Conservation (phyloP, 1,140 invertebrate genomes). For the Drosophila watanabei region DNA sequence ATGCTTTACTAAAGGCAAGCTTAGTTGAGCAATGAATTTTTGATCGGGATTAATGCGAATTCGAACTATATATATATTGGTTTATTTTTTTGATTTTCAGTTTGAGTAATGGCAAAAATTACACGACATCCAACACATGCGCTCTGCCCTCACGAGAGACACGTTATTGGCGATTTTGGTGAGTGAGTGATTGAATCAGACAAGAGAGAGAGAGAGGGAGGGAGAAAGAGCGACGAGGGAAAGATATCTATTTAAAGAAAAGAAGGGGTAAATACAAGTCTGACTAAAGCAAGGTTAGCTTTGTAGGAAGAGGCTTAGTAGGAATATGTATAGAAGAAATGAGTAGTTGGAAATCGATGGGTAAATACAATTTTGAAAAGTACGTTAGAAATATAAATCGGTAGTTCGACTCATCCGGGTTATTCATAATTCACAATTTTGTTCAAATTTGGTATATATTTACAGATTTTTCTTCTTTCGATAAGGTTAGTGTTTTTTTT, state of each 20-base stretch:
- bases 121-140: slow-evolving; percentile 86
- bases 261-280: slow-evolving; percentile 44
- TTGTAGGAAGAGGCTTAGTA: slow-evolving; percentile 35
- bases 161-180: slow-evolving; percentile 76
- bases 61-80: slow-evolving; percentile 48
- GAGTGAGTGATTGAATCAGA: slow-evolving; percentile 62
- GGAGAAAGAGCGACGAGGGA: slow-evolving; percentile 24
- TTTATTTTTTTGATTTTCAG: slow-evolving; percentile 52
- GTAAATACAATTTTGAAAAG: slow-evolving; percentile 77
- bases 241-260: slow-evolving; percentile 16
- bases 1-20: slow-evolving; percentile 58
- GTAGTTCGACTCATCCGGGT: slow-evolving; percentile 55
- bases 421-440: slow-evolving; percentile 77
- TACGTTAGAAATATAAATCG: slow-evolving; percentile 56
- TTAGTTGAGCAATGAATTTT: slow-evolving; percentile 52
- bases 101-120: slow-evolving; percentile 79
- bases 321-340: slow-evolving; percentile 29
- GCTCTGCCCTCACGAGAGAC: slow-evolving; percentile 85
- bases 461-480: slow-evolving; percentile 61
- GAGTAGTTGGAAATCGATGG: slow-evolving; percentile 42
- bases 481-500: slow-evolving; percentile 56
- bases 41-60: slow-evolving; percentile 49
- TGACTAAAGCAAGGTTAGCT: slow-evolving; percentile 63
- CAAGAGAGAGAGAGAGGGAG: neutral
- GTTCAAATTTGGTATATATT: slow-evolving; percentile 75